Evolutionary conservation across 2,113 vertebrate species (phyloP).

Genomic region (Hyperoodon ampullatus): DNA sequence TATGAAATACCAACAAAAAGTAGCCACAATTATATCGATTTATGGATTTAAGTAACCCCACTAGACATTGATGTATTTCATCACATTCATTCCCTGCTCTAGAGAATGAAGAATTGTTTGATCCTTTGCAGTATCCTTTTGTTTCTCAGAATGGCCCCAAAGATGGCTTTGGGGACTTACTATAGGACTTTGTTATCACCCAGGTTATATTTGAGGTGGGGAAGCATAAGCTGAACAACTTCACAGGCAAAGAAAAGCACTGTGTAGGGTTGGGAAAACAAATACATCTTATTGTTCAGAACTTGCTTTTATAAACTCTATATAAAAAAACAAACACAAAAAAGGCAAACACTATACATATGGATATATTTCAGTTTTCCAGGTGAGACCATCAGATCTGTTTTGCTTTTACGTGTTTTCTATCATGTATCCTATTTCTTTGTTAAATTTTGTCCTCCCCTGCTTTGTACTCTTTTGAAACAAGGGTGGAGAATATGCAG

Average conservation of each 20-base stretch:
- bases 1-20: background rate
- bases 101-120: conserved; percentile 32
- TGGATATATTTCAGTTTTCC: background rate
- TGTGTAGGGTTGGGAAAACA: background rate
- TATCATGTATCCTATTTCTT: background rate
- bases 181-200: background rate
- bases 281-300: conserved; percentile 41
- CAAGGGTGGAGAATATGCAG: background rate
- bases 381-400: conserved; percentile 9
- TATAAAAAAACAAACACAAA: conserved; percentile 41
- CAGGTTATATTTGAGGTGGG: background rate
- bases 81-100: background rate
- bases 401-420: conserved; percentile 53
- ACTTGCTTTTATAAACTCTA: conserved; percentile 37
- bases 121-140: background rate
- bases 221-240: background rate
- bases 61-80: background rate
- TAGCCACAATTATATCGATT: background rate
- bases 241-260: background rate
- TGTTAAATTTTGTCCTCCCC: background rate
- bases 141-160: background rate
- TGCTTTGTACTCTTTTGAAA: background rate
- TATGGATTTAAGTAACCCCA: conserved; percentile 9
- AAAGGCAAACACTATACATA: background rate
- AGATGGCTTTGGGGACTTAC: background rate